A percentile compares a stretch with the other conserved stretches of the same genome.
These are phyloP conservation scores for Aradophagus sp. DNA, from an alignment of 1,140 invertebrate species.

Conservation along the genomic window DNA sequence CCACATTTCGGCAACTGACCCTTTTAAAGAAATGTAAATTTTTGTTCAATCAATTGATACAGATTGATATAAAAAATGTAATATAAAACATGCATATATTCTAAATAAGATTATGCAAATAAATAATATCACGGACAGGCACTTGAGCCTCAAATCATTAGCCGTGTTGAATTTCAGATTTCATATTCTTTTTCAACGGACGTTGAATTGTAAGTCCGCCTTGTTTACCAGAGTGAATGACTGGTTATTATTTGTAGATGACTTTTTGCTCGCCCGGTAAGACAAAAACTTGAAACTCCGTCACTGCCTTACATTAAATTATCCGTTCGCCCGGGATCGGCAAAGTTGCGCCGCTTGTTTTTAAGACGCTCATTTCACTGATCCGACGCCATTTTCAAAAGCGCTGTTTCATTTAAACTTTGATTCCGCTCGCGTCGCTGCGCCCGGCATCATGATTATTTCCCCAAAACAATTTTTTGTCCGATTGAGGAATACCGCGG, in stretches of 20 bases:
- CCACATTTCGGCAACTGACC: no score
- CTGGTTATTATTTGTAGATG: not conserved
- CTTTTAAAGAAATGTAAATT: no score
- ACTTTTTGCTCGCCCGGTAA: not conserved
- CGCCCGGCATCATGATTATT: conserved; percentile 42
- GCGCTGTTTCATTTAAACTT: conserved; percentile 48
- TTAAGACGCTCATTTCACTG: conserved; percentile 23
- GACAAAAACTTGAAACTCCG: conserved; percentile 21
- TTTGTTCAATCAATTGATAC: no score
- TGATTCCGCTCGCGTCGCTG: conserved; percentile 43
- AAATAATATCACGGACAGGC: no score
- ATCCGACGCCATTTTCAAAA: conserved; percentile 29
- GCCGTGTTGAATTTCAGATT: no score
- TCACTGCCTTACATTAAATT: conserved; percentile 34
- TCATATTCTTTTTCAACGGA: no score
- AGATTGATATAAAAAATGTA: no score
- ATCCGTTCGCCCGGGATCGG: conserved; percentile 13
- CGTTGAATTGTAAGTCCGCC: not conserved
- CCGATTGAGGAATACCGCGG: conserved; percentile 51
- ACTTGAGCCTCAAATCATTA: no score
- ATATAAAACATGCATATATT: no score
- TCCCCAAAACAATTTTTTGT: conserved; percentile 50
- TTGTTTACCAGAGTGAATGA: not conserved
- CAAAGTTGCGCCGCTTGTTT: conserved; percentile 28
- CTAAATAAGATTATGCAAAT: no score